Conservation (phyloP, 2,888 invertebrate species). For the Habroteleia sp. region DNA sequence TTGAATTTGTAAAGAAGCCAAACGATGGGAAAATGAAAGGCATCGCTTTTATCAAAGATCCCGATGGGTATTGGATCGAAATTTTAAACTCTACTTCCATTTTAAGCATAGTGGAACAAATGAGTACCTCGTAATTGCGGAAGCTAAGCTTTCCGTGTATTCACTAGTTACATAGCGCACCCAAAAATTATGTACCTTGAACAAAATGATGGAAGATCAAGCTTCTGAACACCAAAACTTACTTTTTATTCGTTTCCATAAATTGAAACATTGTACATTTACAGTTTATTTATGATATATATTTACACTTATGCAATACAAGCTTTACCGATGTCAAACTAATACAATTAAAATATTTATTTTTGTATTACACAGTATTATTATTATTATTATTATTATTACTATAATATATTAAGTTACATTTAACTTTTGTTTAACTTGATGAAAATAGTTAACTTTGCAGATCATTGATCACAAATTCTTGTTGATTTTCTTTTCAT, state of each 20-base stretch:
- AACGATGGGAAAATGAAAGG: slow-evolving; percentile 97
- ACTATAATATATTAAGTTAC: no score
- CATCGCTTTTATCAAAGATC: slow-evolving; percentile 96
- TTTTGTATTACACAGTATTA: slow-evolving; percentile 62
- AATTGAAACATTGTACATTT: slow-evolving; percentile 55
- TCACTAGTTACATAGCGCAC: slow-evolving; percentile 53
- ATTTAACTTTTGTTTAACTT: no score
- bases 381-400: slow-evolving; percentile 21
- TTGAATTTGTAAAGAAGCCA: slow-evolving; percentile 94
- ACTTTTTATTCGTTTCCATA: slow-evolving; percentile 22
- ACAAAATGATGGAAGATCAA: slow-evolving; percentile 39
- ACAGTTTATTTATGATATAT: slow-evolving; percentile 30
- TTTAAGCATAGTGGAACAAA: slow-evolving; percentile 64
- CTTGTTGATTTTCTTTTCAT: slow-evolving; percentile 25
- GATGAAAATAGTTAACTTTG: no score
- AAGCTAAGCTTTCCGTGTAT: slow-evolving; percentile 41
- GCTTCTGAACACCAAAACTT: slow-evolving; percentile 47
- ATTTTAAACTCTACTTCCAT: slow-evolving; percentile 84
- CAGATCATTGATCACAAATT: slow-evolving; percentile 7
- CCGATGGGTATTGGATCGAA: slow-evolving; percentile 98
- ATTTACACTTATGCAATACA: slow-evolving; percentile 16
- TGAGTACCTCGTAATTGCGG: slow-evolving; percentile 33
- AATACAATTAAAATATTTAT: slow-evolving; percentile 74
- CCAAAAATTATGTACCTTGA: slow-evolving; percentile 48
- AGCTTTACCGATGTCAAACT: slow-evolving; percentile 59